Evolutionary conservation across 1,140 invertebrate genomes (phyloP).

Genomic region (Colletes gigas): DNA sequence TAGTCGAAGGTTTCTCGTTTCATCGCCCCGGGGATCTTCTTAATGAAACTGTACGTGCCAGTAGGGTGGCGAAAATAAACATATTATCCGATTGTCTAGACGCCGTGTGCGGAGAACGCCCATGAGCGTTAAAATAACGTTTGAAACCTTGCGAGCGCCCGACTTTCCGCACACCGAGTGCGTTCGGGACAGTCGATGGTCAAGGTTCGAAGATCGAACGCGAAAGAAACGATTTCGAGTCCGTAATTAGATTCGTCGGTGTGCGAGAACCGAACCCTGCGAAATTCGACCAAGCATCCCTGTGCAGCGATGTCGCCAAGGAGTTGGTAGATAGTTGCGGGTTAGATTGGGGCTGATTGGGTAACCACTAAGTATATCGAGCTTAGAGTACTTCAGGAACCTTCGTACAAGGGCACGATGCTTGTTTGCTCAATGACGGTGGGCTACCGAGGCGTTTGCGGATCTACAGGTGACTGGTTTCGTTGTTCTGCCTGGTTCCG

Average conservation of each 20-base stretch:
- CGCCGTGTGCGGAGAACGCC: too few relatives aligned
- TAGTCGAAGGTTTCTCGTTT: neutral
- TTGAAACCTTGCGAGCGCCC: too few relatives aligned
- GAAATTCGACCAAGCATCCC: conserved; percentile 36
- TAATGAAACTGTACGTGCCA: too few relatives aligned
- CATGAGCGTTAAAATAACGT: too few relatives aligned
- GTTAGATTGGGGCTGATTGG: conserved; percentile 65
- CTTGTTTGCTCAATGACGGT: conserved; percentile 63
- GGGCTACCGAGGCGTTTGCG: conserved; percentile 44
- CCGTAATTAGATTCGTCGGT: conserved; percentile 39
- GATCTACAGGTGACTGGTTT: conserved; percentile 40
- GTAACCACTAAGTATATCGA: conserved; percentile 69
- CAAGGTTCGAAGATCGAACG: neutral
- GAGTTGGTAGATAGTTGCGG: conserved; percentile 64
- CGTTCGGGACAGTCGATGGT: neutral
- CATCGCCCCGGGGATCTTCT: neutral
- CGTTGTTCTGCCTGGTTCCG: neutral
- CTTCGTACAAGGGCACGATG: conserved; percentile 56
- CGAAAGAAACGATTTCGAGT: conserved; percentile 41
- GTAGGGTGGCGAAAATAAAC: too few relatives aligned
- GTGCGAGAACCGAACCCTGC: conserved; percentile 37
- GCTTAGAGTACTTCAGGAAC: conserved; percentile 63
- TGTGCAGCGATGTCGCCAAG: conserved; percentile 53
- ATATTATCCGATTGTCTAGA: too few relatives aligned
- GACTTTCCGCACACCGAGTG: too few relatives aligned